A percentile compares a stretch with the other conserved stretches of the same genome.
Conservation (phyloP, 2,888 invertebrate genomes). For the Pseudeuparius sepicola region DNA sequence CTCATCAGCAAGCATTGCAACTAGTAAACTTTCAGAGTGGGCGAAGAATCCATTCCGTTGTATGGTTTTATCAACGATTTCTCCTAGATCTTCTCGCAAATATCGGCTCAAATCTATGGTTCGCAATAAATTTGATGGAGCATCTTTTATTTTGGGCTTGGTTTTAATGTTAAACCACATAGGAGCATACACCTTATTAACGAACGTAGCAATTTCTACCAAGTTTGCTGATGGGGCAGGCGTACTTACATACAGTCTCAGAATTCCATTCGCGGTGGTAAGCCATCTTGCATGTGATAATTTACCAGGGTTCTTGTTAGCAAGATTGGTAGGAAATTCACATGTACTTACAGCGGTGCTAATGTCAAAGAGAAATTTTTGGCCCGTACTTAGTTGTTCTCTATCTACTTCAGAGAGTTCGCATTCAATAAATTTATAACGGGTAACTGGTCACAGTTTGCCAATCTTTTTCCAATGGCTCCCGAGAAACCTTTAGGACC, state of each 20-base stretch:
- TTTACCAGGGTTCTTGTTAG: no score
- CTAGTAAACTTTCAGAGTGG: conserved; percentile 23
- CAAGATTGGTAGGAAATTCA: no score
- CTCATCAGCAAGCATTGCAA: conserved; percentile 19
- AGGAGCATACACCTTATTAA: conserved; percentile 4
- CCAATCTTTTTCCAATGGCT: conserved; percentile 2
- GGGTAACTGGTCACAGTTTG: conserved; percentile 1
- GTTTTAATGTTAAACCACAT: no score
- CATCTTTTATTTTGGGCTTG: no score
- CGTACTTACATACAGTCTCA: no score
- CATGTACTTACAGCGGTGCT: not conserved
- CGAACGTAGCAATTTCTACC: conserved; percentile 4
- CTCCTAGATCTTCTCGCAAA: conserved; percentile 9
- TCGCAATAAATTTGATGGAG: no score
- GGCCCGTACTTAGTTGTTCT: conserved; percentile 5
- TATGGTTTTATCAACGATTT: conserved; percentile 22
- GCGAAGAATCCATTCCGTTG: conserved; percentile 22
- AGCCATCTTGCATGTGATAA: no score
- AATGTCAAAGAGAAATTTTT: conserved; percentile 1
- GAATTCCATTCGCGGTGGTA: no score
- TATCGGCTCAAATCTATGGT: conserved; percentile 3
- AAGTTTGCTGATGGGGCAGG: no score
- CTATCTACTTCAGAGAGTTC: conserved; percentile 2
- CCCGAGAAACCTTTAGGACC: conserved; percentile 2
- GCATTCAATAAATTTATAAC: conserved; percentile 3